Base-by-base conservation (phyloP, 2,797 vertebrate genomes). In the Rhynchotus rufescens region DNA sequence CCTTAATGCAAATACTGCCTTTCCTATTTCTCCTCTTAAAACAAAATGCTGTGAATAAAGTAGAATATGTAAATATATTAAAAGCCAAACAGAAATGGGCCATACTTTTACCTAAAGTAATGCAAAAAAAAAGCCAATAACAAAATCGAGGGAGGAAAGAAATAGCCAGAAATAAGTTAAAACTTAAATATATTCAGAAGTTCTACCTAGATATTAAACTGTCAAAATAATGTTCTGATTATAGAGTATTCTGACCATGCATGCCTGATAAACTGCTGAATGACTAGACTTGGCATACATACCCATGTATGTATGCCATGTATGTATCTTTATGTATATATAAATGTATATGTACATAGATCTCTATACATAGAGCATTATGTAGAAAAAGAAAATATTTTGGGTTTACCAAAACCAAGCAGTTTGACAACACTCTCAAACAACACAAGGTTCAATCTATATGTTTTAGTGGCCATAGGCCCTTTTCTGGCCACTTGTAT, bases 351-450 rank as follows among this genome's bases (percentile, higher is more conserved):
- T 30, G 28, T 54, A 30, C 30, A 19, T 56, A 56, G n/a, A 40
- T 0, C 56, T 12, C 64, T 10, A n/a, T 0, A 36, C 32, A 26
- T 23, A 36, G 10, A 67, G 47, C 19, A 32, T 4, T 54, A 11
- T 3, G 8, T 9, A 38, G 72, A 32, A 64, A 74, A 67, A 71
- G 9, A 81, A 82, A 51, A 0, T 3, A 28, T 49, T 49, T 49
- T 49, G 47, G 3, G 79, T 86, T 76, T 67, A 74, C 36, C 15
- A 14, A 12, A 3, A 30, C 3, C 81, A 26, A 66, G 54, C 45
- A 59, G 28, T 40, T 66, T 89, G 79, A 51, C 73, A 89, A 5
- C 26, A 59, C 23, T 89, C 73, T n/a, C 62, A 78, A 75, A 51
- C 3, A 36, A 56, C 88, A 59, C 6, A 34, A 15, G 25, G 25